Conservation (phyloP, 2,888 invertebrate genomes). For the Pteria penguin region DNA sequence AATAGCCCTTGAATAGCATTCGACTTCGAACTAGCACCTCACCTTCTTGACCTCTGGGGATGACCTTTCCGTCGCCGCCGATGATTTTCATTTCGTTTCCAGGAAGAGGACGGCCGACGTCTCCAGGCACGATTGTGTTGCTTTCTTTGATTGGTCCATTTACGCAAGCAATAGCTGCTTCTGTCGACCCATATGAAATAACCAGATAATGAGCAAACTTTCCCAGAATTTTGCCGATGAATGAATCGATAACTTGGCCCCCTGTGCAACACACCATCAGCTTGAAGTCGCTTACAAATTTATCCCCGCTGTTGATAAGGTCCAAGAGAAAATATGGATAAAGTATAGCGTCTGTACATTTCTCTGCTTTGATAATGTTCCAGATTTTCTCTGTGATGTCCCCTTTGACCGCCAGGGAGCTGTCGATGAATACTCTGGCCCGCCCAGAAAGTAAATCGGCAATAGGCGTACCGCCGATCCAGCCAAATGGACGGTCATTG, state of each 20-base stretch:
- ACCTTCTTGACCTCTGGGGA: not conserved
- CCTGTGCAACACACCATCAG: slow-evolving; percentile 1
- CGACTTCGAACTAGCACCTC: slow-evolving; percentile 12
- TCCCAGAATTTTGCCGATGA: slow-evolving; percentile 7
- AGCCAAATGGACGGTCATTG: slow-evolving; percentile 30
- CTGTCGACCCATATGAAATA: slow-evolving; percentile 20
- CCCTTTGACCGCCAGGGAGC: not conserved
- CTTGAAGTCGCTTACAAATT: not conserved
- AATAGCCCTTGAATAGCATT: slow-evolving; percentile 16
- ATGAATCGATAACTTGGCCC: slow-evolving; percentile 14
- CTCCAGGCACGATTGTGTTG: not conserved
- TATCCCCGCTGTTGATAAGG: slow-evolving; percentile 1
- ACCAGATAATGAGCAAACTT: not conserved
- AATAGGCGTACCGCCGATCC: slow-evolving; percentile 21
- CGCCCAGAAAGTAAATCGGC: not conserved
- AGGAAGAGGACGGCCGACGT: slow-evolving; percentile 13
- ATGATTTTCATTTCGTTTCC: slow-evolving; percentile 22
- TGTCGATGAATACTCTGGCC: slow-evolving; percentile 20
- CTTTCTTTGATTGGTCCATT: not conserved
- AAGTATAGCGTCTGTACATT: slow-evolving; percentile 10
- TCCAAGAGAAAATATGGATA: slow-evolving; percentile 20
- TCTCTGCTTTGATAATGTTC: slow-evolving; percentile 20
- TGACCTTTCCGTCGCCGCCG: not conserved
- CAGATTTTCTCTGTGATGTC: not conserved
- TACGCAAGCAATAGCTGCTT: not conserved